Conservation (phyloP, 92 coral and sea anemone species). For the Zoanthus sociatus region DNA sequence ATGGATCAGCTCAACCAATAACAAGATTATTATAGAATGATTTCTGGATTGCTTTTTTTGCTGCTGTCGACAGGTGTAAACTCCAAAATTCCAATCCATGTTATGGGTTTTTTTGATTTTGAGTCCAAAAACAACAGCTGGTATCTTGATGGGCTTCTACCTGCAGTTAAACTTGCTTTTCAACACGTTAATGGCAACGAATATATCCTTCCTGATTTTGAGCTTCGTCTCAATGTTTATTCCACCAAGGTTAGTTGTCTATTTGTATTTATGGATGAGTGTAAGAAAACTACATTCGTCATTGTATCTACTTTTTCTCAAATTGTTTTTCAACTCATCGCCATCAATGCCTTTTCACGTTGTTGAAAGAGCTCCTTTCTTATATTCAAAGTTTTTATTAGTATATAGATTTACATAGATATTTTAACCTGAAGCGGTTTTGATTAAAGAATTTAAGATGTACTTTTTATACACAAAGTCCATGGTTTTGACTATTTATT, state of each 20-base stretch:
- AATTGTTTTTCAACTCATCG: no score
- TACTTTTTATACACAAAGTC: no score
- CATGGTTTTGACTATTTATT: no score
- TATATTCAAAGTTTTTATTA: no score
- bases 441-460: no score
- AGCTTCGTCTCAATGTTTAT: neutral
- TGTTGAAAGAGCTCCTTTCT: no score
- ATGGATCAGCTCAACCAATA: neutral
- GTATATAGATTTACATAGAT: no score
- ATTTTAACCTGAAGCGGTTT: no score
- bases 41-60: neutral
- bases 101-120: neutral
- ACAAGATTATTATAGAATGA: neutral
- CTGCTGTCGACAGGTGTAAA: neutral
- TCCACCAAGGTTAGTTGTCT: slow-evolving; percentile 7
- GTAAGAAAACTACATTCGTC: neutral
- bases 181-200: neutral
- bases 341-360: no score
- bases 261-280: neutral
- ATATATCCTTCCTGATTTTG: neutral
- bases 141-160: neutral
- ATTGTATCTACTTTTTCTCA: neutral
- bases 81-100: neutral
- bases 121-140: neutral
- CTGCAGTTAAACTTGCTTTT: neutral